A percentile compares a stretch with the other conserved stretches of the same genome.
Conservation (phyloP, 2,113 vertebrate species). For the Paratilapia polleni region DNA sequence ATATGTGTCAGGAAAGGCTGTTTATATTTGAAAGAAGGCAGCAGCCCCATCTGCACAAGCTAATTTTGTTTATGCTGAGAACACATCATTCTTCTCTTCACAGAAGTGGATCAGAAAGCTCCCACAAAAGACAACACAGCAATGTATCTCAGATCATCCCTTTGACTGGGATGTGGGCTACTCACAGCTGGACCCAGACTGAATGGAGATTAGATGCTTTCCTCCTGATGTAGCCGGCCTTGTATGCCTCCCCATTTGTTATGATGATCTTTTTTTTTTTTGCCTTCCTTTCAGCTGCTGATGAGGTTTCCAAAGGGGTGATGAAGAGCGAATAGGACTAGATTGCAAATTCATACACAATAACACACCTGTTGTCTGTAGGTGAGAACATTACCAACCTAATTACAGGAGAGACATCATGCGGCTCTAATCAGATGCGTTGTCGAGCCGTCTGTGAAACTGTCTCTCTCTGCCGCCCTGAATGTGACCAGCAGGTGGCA, state of each 20-base stretch:
- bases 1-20: neutral
- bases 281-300: constrained; percentile 35
- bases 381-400: neutral
- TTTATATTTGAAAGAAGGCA: constrained; percentile 14
- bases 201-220: constrained; percentile 16
- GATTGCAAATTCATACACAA: constrained; percentile 16
- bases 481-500: constrained; percentile 58
- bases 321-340: neutral
- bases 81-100: constrained; percentile 22
- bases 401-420: neutral
- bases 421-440: neutral
- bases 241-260: constrained; percentile 7
- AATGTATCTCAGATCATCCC: constrained; percentile 9
- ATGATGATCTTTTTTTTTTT: constrained; percentile 10
- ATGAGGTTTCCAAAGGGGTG: constrained; percentile 19
- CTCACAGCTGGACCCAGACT: constrained; percentile 29
- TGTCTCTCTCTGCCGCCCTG: neutral
- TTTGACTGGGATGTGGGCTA: constrained; percentile 15
- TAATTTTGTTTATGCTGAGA: constrained; percentile 26
- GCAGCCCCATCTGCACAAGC: constrained; percentile 18
- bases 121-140: constrained; percentile 30
- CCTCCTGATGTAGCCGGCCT: constrained; percentile 12
- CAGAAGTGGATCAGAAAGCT: constrained; percentile 26
- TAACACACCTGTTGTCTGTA: constrained; percentile 45
- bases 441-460: neutral